Base-by-base conservation (phyloP, 1,140 invertebrate genomes). In the Tyrophagus putrescentiae region DNA sequence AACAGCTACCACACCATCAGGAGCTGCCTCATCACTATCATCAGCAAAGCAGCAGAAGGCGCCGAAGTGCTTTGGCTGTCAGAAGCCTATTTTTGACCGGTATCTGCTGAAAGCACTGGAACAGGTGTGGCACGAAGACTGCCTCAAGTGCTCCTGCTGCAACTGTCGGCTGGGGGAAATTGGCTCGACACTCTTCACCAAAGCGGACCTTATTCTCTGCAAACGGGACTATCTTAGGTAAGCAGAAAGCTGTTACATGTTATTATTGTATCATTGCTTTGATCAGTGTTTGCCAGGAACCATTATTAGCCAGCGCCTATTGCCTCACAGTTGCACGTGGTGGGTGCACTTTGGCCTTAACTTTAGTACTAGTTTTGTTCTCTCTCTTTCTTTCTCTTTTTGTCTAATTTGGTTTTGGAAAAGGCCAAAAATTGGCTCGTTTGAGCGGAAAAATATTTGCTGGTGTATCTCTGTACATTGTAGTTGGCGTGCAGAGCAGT, bases 111-210 rank as follows among this genome's bases (percentile, higher is more conserved):
- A 72, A 57, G 84, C 87, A 0, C 73, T 90, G 67, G 86, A 93
- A 68, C 78, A 89, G 70, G 86, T 82, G 70, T 94, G 90, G 89
- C 90, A 94, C 72, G 89, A 94, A 69, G 88, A 92, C 70, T 94
- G 90, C 68, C 76, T 94, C 31, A 92, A 91, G 70, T 93, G 89
- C 68, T 85, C 85, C 28, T 92, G 87, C 71, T 94, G 89, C 71
- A 84, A 93, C 70, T 92, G 88, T 71, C 76, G 87, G 48, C 77
- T 93, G 0, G 89, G 87, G 0, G 89, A 93, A 74, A 86, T 93
- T 4, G 89, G 89, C 28, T 89, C 86, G 33, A 88, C 87, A 42
- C 76, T 93, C 13, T 94, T 87, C 73, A 87, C 86, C 60, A 92
- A 89, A 73, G 87, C 87, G 3, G 90, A 93, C 74, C 80, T 93